A percentile compares a stretch with the other conserved stretches of the same genome.
Evolutionary conservation across 2,113 vertebrate genomes (phyloP).

Genomic region (Hemichromis elongatus): DNA sequence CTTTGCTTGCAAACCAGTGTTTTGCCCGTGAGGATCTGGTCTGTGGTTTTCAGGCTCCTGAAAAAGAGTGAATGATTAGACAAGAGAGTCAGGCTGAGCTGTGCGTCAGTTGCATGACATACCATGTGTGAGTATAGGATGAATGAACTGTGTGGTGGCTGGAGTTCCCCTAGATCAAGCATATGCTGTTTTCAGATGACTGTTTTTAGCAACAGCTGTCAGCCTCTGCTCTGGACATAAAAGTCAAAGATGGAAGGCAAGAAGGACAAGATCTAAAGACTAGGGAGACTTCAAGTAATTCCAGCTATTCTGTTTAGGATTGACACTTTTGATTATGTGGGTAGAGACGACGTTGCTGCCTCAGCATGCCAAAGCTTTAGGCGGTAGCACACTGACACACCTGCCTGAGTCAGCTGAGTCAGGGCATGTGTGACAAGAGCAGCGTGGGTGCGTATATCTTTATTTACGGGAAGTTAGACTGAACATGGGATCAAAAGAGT

Average conservation of each 20-base stretch:
- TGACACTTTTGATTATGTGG: conserved; percentile 30
- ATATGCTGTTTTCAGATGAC: conserved; percentile 20
- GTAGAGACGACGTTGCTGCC: conserved; percentile 13
- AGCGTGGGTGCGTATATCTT: conserved; percentile 13
- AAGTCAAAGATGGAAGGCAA: conserved; percentile 2
- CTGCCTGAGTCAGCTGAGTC: conserved; percentile 53
- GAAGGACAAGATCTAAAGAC: conserved; percentile 9
- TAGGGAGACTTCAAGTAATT: not conserved
- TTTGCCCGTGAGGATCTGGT: conserved; percentile 40
- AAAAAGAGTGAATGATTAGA: conserved; percentile 49
- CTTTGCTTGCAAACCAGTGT: conserved; percentile 21
- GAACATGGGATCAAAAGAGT: not conserved
- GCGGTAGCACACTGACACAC: conserved; percentile 50
- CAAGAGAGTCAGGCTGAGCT: conserved; percentile 22
- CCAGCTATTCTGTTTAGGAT: not conserved
- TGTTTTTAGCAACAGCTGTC: conserved; percentile 60
- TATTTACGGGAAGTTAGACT: conserved; percentile 6
- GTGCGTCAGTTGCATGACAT: conserved; percentile 52
- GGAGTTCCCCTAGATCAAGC: conserved; percentile 61
- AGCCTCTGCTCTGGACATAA: conserved; percentile 9
- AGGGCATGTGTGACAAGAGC: conserved; percentile 17
- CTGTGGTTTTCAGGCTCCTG: conserved; percentile 52
- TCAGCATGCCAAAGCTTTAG: conserved; percentile 35
- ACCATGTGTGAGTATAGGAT: conserved; percentile 38
- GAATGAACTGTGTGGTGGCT: conserved; percentile 39